These are phyloP conservation scores for Charaxes varanes DNA, from an alignment of 1,140 invertebrate genomes.

Conservation along the genomic window DNA sequence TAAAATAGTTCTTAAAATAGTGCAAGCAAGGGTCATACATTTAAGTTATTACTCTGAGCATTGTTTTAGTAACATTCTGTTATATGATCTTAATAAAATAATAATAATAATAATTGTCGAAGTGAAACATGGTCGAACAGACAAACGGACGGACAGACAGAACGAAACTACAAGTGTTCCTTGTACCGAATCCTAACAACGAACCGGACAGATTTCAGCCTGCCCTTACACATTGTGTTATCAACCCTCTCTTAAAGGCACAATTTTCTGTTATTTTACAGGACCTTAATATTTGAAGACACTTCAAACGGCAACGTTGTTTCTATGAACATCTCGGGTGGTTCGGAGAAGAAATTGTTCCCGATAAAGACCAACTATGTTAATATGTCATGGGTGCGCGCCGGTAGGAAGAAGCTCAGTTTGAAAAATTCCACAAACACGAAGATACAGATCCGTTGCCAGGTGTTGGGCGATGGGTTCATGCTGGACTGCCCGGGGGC, in stretches of 20 bases:
- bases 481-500: conserved; percentile 40
- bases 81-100: too few species aligned
- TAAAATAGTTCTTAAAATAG: too few species aligned
- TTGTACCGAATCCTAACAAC: too few species aligned
- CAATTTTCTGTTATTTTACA: conserved; percentile 19
- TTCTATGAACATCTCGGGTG: conserved; percentile 35
- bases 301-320: conserved; percentile 28
- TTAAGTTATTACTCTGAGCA: too few species aligned
- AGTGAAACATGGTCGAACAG: too few species aligned
- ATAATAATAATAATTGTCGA: too few species aligned
- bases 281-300: conserved; percentile 48
- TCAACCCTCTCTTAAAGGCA: background rate
- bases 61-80: too few species aligned
- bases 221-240: too few species aligned
- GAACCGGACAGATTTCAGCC: too few species aligned
- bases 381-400: conserved; percentile 48
- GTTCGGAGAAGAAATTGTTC: conserved; percentile 42
- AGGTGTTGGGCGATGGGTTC: conserved; percentile 54
- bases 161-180: too few species aligned
- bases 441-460: conserved; percentile 48
- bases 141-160: too few species aligned
- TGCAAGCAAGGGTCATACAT: too few species aligned
- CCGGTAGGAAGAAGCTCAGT: conserved; percentile 49
- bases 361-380: conserved; percentile 56
- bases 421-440: conserved; percentile 49